These are phyloP conservation scores for Echinarachnius parma DNA, from an alignment of 53 echinoderm and acorn worm species.

Conservation along the genomic window DNA sequence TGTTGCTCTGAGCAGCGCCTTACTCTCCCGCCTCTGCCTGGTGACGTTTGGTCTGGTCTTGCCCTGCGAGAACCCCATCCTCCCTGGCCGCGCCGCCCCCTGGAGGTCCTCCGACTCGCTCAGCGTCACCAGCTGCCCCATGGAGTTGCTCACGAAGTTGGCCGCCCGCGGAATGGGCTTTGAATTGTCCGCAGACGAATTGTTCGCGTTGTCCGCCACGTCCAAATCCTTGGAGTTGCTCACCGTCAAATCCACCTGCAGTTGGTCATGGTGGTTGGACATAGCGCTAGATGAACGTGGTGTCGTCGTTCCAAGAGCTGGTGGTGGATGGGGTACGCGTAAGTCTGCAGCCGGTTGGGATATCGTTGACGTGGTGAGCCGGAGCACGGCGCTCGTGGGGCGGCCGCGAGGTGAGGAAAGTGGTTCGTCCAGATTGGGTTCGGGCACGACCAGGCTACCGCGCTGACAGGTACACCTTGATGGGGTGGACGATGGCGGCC, in stretches of 20 bases:
- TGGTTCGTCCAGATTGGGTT: neutral
- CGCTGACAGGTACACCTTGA: too few species aligned
- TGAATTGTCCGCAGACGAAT: too few species aligned
- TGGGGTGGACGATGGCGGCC: too few species aligned
- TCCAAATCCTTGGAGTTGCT: neutral
- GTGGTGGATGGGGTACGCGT: conserved; percentile 21
- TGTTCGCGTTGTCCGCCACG: conserved; percentile 29
- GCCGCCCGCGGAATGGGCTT: conserved; percentile 64
- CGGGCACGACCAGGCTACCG: conserved; percentile 64
- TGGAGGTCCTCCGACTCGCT: conserved; percentile 59
- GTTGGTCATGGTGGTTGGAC: neutral
- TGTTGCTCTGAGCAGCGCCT: conserved; percentile 33
- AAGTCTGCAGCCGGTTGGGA: too few species aligned
- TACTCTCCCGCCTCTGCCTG: conserved; percentile 63
- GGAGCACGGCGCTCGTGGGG: conserved; percentile 13
- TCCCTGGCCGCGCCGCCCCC: conserved; percentile 46
- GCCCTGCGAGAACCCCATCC: conserved; percentile 68
- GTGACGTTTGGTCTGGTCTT: conserved; percentile 71
- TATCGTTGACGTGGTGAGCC: conserved; percentile 5
- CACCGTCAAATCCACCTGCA: neutral
- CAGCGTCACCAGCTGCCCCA: conserved; percentile 65
- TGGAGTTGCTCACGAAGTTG: conserved; percentile 78
- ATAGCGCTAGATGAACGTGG: conserved; percentile 4
- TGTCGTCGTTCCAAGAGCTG: neutral
- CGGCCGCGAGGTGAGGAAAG: conserved; percentile 6